Conservation (phyloP, 1,140 invertebrate genomes). For the Drosophila miranda region DNA sequence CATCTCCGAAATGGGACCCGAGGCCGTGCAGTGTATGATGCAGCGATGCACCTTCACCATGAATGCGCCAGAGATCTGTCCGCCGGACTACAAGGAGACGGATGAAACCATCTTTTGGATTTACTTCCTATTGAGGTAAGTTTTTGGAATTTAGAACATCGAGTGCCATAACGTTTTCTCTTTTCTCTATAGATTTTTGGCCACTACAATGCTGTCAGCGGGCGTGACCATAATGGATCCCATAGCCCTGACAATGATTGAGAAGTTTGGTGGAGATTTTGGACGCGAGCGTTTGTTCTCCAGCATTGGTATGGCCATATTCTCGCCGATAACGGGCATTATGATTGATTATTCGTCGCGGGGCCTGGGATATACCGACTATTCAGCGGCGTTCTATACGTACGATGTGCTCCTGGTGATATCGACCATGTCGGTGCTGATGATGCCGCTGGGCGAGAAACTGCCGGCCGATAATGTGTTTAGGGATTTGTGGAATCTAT, state of each 20-base stretch:
- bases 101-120: conserved; percentile 90
- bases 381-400: conserved; percentile 90
- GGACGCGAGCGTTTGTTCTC: conserved; percentile 90
- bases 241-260: conserved; percentile 90
- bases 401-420: conserved; percentile 88
- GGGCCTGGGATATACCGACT: conserved; percentile 88
- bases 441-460: conserved; percentile 89
- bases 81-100: conserved; percentile 88
- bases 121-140: conserved; percentile 86
- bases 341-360: conserved; percentile 87
- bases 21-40: conserved; percentile 86
- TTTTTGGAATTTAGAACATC: neutral
- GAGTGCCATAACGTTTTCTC: too few species aligned
- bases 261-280: conserved; percentile 90
- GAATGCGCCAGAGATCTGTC: conserved; percentile 88
- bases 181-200: conserved; percentile 85
- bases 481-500: conserved; percentile 87
- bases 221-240: conserved; percentile 92
- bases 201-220: conserved; percentile 88
- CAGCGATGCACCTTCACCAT: conserved; percentile 86
- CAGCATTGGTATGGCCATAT: conserved; percentile 90
- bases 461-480: conserved; percentile 88
- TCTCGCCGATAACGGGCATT: conserved; percentile 90
- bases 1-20: conserved; percentile 84
- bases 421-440: conserved; percentile 86